phyloP scores from a whole-genome alignment of 2,888 invertebrate genomes.

The Hypomecis punctinalis region DNA sequence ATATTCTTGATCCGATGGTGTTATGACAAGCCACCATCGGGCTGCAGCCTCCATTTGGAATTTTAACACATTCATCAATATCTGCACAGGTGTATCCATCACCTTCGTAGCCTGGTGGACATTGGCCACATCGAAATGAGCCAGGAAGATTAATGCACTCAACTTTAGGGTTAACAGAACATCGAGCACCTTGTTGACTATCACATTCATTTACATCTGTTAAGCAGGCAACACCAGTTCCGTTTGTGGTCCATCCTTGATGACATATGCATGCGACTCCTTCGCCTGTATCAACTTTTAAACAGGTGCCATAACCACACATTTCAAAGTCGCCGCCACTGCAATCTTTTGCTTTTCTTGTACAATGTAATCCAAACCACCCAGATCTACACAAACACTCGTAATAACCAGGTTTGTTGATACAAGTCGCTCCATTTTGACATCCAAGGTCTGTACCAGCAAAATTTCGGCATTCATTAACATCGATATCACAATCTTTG shows the following conservation, averaged over 20 bases:
- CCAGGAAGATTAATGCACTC: constrained; percentile 96
- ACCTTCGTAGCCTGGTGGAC: constrained; percentile 94
- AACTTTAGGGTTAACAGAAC: constrained; percentile 92
- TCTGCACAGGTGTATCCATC: constrained; percentile 95
- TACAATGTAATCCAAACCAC: constrained; percentile 94
- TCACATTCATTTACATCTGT: constrained; percentile 96
- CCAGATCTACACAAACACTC: constrained; percentile 91
- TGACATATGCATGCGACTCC: constrained; percentile 93
- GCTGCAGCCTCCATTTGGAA: constrained; percentile 96
- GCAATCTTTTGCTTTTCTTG: constrained; percentile 90
- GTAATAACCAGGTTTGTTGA: constrained; percentile 92
- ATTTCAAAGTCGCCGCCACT: constrained; percentile 88
- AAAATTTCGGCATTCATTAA: constrained; percentile 94
- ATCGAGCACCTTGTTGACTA: constrained; percentile 86
- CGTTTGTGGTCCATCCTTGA: constrained; percentile 94
- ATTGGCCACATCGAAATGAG: constrained; percentile 94
- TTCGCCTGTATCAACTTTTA: constrained; percentile 85
- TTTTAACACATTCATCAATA: constrained; percentile 93
- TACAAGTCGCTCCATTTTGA: constrained; percentile 95
- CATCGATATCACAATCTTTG: constrained; percentile 89
- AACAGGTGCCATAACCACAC: constrained; percentile 95
- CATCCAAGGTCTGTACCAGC: constrained; percentile 95
- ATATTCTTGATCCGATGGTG: constrained; percentile 93
- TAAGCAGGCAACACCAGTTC: constrained; percentile 88
- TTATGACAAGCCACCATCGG: constrained; percentile 95